Conservation (phyloP, 2,113 vertebrate species). For the Noctilio leporinus region DNA sequence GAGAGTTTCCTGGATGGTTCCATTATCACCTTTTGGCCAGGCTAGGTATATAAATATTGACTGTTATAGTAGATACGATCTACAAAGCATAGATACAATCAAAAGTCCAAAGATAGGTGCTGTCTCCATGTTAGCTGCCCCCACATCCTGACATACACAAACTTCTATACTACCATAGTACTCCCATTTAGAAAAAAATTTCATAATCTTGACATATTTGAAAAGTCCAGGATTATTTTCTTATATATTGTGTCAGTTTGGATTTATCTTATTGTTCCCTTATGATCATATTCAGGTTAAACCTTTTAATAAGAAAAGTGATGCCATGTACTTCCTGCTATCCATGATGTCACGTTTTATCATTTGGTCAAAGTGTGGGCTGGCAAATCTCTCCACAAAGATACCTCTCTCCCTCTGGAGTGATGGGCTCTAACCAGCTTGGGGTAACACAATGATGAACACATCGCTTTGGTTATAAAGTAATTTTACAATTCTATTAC, state of each 20-base stretch:
- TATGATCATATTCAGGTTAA: not conserved
- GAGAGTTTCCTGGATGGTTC: too few species aligned
- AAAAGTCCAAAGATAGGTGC: too few species aligned
- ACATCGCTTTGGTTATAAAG: not conserved
- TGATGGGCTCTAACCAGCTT: not conserved
- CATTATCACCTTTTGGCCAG: too few species aligned
- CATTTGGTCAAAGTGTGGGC: not conserved
- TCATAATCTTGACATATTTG: not conserved
- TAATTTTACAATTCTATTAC: not conserved
- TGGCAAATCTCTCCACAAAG: not conserved
- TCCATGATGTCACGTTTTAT: not conserved
- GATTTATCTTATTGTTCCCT: not conserved
- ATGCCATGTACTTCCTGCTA: not conserved
- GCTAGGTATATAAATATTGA: too few species aligned
- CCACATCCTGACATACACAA: too few species aligned
- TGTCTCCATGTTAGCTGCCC: too few species aligned
- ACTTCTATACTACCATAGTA: too few species aligned
- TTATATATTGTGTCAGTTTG: not conserved
- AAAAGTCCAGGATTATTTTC: not conserved
- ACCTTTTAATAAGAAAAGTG: not conserved
- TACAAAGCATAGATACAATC: too few species aligned
- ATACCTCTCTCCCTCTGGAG: not conserved
- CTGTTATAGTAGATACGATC: too few species aligned
- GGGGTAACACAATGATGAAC: not conserved
- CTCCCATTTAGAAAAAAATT: not conserved